Evolutionary conservation across 2,888 invertebrate species (phyloP), one percentile per base, ranked within the genome.

Genomic region (Clanis bilineata): DNA sequence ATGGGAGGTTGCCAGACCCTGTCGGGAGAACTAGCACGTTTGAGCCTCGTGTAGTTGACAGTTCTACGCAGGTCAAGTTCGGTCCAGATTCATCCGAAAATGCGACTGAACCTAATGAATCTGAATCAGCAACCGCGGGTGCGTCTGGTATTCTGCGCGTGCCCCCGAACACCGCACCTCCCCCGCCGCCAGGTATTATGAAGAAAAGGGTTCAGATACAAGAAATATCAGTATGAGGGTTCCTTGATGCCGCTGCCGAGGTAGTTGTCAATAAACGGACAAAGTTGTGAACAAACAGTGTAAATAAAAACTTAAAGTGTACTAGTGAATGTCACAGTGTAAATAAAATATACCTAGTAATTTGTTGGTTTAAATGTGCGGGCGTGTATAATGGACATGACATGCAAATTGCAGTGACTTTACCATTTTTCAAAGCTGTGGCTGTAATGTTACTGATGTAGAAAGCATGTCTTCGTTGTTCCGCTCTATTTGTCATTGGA

Each of bases 191-290:
- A 7, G 95, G 96, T 61, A 95, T 95, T 66, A 95, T 95, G 93
- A 97, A 97, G 89, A 97, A 97, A 88, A 94, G 97, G 85, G 97
- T 97, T 76, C 97, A 97, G 92, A 97, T 97, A 84, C 97, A 97
- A 88, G 97, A 97, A 88, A 97, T 97, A 92, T 97, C 97, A 64
- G 97, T 97, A 92, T 97, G 94, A 95, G 92, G 84, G 79, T 90
- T 86, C 70, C 83, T 88, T 62, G 85, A 87, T 73, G 77, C 82
- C 74, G 72, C 82, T 74, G 82, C 82, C 59, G 90, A 88, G 76
- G 80, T 91, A 62, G 88, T 92, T 67, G 84, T 90, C 64, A 91
- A 90, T 63, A 86, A 90, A 79, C 79, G 90, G 79, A 92, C 90
- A 74, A 85, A 90, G 70, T 86, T 91, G 82, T 92, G 83, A 28